A percentile compares a stretch with the other conserved stretches of the same genome.
phyloP scores from a whole-genome alignment of 2,797 vertebrate genomes.

The Gambelia wislizenii region DNA sequence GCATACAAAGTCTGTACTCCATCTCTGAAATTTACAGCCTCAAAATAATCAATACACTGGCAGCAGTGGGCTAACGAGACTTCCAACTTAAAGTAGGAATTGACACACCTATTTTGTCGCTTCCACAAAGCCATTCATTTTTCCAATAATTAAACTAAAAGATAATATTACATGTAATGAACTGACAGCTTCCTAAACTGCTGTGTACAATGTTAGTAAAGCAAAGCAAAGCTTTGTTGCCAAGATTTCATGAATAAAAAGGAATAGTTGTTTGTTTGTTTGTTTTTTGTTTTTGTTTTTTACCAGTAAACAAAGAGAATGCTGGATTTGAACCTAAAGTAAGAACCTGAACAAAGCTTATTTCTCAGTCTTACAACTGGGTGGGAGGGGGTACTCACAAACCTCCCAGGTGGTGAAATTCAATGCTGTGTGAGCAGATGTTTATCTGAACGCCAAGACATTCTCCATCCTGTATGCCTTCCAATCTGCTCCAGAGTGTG shows the following conservation, averaged over 20 bases:
- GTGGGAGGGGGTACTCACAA: background rate
- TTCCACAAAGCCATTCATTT: background rate
- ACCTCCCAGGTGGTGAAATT: no score
- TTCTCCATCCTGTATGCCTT: background rate
- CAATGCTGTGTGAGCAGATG: background rate
- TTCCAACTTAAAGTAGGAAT: background rate
- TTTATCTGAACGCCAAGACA: background rate
- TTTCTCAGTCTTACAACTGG: background rate
- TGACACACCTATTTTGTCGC: background rate
- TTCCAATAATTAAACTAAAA: constrained; percentile 6
- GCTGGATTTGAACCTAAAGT: background rate
- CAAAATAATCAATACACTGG: background rate
- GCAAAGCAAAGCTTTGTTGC: background rate
- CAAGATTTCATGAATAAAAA: constrained; percentile 17
- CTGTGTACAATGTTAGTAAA: background rate
- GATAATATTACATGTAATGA: background rate
- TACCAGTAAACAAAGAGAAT: background rate
- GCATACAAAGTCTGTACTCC: background rate
- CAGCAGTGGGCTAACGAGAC: background rate
- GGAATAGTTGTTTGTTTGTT: no score
- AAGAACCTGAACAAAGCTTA: background rate
- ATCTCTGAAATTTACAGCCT: background rate
- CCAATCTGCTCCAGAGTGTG: background rate
- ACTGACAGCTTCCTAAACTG: background rate
- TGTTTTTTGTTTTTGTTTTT: no score